These are phyloP conservation scores for Pocota personata DNA, from an alignment of 2,888 invertebrate species.

Conservation along the genomic window DNA sequence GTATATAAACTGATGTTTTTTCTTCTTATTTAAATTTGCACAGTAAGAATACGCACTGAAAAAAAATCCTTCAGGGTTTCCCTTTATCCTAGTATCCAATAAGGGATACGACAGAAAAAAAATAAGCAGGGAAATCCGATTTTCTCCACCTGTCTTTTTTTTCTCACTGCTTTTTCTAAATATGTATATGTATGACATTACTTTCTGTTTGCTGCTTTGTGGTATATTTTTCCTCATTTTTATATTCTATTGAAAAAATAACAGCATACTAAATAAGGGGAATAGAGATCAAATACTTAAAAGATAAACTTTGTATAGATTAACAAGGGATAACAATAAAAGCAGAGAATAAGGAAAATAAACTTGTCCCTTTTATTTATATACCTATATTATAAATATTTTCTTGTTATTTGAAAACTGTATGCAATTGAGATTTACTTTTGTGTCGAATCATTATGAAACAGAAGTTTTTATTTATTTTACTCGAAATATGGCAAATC, in stretches of 20 bases:
- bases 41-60: neutral
- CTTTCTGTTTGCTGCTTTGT: neutral
- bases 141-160: conserved; percentile 24
- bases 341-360: neutral
- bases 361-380: neutral
- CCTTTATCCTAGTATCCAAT: conserved; percentile 27
- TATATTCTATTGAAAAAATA: conserved; percentile 10
- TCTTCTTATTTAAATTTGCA: neutral
- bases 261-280: conserved; percentile 17
- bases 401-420: neutral
- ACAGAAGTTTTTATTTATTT: neutral
- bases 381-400: conserved; percentile 9
- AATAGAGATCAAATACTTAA: conserved; percentile 68
- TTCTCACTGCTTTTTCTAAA: neutral
- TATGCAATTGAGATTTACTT: neutral
- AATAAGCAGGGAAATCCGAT: conserved; percentile 33
- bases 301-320: conserved; percentile 64
- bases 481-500: too few relatives aligned
- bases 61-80: conserved; percentile 41
- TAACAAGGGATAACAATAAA: conserved; percentile 58
- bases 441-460: neutral
- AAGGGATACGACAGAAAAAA: neutral
- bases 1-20: neutral
- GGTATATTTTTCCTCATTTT: conserved; percentile 33
- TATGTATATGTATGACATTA: conserved; percentile 5